These are phyloP conservation scores for Pseudonaja textilis DNA, from an alignment of 2,113 vertebrate species.

Conservation along the genomic window DNA sequence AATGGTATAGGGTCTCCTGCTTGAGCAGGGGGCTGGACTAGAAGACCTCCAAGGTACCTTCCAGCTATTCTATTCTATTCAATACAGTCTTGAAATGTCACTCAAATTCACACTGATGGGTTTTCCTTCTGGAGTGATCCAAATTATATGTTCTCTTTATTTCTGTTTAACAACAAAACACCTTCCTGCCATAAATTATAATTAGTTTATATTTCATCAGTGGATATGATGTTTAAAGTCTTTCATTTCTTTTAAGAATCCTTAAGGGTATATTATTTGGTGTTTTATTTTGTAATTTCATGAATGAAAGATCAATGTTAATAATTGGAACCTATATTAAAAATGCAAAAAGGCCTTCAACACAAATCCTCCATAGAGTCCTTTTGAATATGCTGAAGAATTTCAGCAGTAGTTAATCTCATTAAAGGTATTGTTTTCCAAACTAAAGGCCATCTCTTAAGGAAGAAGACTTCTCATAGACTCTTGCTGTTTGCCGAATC, in stretches of 20 bases:
- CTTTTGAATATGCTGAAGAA: conserved; percentile 40
- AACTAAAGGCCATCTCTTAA: conserved; percentile 64
- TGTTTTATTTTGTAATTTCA: conserved; percentile 25
- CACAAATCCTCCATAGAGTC: conserved; percentile 22
- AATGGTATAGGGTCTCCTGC: too few species aligned
- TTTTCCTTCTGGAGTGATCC: neutral
- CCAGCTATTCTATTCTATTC: too few species aligned
- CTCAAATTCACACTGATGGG: neutral
- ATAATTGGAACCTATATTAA: conserved; percentile 44
- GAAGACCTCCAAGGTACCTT: too few species aligned
- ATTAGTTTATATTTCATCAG: conserved; percentile 13
- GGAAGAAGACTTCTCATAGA: neutral
- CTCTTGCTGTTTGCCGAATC: neutral
- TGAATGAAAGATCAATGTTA: conserved; percentile 53
- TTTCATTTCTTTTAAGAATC: neutral
- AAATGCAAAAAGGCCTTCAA: conserved; percentile 22
- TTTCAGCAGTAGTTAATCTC: conserved; percentile 49
- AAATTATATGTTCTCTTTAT: neutral
- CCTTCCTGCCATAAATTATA: conserved; percentile 21
- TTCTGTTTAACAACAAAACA: conserved; percentile 2
- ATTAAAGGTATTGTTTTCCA: conserved; percentile 68
- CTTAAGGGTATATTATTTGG: neutral
- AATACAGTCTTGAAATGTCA: neutral
- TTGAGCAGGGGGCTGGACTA: too few species aligned
- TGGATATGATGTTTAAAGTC: conserved; percentile 6